Evolutionary conservation across 2,888 invertebrate species (phyloP).

Genomic region (Apamea anceps): DNA sequence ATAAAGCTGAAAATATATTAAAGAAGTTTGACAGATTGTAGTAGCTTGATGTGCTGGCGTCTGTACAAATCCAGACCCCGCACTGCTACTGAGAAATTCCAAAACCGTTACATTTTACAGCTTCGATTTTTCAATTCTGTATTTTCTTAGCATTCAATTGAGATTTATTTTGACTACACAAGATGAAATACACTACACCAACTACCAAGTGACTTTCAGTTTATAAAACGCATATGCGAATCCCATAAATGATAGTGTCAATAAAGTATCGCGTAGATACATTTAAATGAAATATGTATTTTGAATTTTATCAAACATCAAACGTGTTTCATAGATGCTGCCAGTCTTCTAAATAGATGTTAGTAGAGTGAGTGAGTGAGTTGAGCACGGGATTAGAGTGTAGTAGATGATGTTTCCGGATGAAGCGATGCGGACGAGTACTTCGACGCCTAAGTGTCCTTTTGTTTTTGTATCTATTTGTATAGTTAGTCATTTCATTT

Average conservation of each 20-base stretch:
- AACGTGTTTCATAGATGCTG: not conserved
- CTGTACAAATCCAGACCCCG: not conserved
- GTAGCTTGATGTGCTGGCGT: too few relatives aligned
- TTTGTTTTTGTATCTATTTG: too few relatives aligned
- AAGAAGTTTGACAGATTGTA: too few relatives aligned
- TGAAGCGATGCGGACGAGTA: too few relatives aligned
- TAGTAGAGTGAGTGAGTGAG: too few relatives aligned
- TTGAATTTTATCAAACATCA: not conserved
- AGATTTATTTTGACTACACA: not conserved
- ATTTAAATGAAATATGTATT: not conserved
- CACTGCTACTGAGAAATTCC: not conserved
- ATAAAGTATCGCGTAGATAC: not conserved
- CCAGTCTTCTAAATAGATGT: too few relatives aligned
- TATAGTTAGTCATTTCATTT: not conserved
- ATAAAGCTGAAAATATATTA: too few relatives aligned
- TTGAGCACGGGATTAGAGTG: too few relatives aligned
- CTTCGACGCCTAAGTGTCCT: too few relatives aligned
- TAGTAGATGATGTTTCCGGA: too few relatives aligned
- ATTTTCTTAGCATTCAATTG: not conserved
- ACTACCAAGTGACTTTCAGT: conserved; percentile 1
- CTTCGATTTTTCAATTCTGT: not conserved
- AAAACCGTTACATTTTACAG: not conserved
- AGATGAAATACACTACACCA: not conserved
- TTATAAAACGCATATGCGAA: conserved; percentile 11
- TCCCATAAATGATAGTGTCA: conserved; percentile 7